These are phyloP conservation scores for Podarcis siculus DNA, from an alignment of 2,797 vertebrate species.

Conservation along the genomic window DNA sequence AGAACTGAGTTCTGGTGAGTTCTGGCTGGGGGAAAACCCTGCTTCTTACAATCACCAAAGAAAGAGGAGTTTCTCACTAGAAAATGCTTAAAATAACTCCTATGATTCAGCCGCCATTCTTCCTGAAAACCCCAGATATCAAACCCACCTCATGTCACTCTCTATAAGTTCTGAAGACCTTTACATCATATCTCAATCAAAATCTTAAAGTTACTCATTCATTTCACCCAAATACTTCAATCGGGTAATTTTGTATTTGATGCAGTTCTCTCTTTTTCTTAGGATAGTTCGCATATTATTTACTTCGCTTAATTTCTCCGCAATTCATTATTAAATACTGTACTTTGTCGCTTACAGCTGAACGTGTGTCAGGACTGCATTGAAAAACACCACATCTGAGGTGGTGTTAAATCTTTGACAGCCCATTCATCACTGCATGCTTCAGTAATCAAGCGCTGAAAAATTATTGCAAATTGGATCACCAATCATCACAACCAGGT, in stretches of 20 bases:
- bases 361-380: background rate
- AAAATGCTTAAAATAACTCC: background rate
- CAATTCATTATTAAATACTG: no score
- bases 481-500: background rate
- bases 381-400: background rate
- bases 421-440: background rate
- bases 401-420: background rate
- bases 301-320: background rate
- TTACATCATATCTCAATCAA: background rate
- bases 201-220: background rate
- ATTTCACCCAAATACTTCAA: background rate
- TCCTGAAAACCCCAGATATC: no score
- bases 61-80: background rate
- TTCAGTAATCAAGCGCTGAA: background rate
- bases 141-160: background rate
- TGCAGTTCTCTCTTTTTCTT: background rate
- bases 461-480: background rate
- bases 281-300: background rate
- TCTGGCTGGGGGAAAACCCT: no score
- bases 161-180: background rate
- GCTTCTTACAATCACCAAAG: background rate
- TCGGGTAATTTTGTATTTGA: no score
- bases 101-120: background rate
- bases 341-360: background rate
- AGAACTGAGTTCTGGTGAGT: no score